These are phyloP conservation scores for Cylindroiulus punctatus DNA, from an alignment of 2,888 invertebrate species.

Conservation along the genomic window DNA sequence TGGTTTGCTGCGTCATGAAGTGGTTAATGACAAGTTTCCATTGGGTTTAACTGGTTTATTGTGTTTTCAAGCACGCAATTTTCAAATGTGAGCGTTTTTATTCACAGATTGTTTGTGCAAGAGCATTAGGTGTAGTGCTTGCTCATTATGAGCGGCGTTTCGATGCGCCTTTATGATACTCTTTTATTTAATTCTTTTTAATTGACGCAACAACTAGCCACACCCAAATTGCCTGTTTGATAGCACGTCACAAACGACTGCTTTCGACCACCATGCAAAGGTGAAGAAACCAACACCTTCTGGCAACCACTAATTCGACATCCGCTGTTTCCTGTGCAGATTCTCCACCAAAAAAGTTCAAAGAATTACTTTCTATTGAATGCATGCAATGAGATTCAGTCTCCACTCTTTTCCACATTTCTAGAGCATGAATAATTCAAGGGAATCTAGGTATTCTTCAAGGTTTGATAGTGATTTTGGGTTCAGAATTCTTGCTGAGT, in stretches of 20 bases:
- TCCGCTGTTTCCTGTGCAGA: not conserved
- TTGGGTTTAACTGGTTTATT: not conserved
- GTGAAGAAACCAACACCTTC: slow-evolving; percentile 50
- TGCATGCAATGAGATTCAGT: too few species aligned
- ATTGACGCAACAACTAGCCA: not conserved
- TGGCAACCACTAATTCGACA: slow-evolving; percentile 1
- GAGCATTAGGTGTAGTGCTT: not conserved
- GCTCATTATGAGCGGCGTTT: not conserved
- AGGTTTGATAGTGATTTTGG: too few species aligned
- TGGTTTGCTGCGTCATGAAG: not conserved
- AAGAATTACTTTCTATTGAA: not conserved
- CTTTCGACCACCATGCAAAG: slow-evolving; percentile 23
- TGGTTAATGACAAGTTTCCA: slow-evolving; percentile 9
- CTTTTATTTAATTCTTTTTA: slow-evolving; percentile 1
- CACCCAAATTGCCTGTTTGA: slow-evolving; percentile 29
- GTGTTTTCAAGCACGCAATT: not conserved
- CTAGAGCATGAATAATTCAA: too few species aligned
- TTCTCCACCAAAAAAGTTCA: not conserved
- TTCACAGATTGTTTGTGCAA: not conserved
- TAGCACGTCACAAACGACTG: slow-evolving; percentile 22
- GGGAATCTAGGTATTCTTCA: too few species aligned
- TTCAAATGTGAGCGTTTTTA: not conserved
- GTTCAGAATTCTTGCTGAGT: too few species aligned
- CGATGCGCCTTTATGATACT: not conserved
- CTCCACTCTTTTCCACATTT: not conserved